Evolutionary conservation across 2,888 invertebrate genomes (phyloP).

Genomic region (Harpagoxenus sublaevis): DNA sequence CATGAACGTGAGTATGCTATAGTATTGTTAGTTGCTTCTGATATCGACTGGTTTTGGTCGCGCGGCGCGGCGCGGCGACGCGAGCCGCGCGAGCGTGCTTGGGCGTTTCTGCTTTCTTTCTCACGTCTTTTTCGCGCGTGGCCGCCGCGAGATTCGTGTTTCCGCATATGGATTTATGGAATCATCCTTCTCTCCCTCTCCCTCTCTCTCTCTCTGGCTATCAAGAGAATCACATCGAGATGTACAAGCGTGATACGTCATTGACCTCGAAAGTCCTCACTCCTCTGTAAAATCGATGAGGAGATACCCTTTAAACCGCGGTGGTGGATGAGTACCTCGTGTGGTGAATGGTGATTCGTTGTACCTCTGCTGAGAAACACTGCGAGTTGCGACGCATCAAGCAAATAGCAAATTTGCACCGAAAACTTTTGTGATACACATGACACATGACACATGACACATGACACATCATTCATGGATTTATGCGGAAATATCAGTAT

Average conservation of each 20-base stretch:
- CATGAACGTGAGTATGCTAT: conserved; percentile 78
- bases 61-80: conserved; percentile 7
- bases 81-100: conserved; percentile 49
- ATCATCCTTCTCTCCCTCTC: no score
- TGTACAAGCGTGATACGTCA: conserved; percentile 66
- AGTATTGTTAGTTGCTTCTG: conserved; percentile 29
- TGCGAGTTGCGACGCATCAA: neutral
- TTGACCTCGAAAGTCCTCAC: conserved; percentile 69
- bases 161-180: neutral
- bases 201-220: neutral
- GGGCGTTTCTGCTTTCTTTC: conserved; percentile 56
- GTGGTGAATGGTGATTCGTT: neutral
- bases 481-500: neutral
- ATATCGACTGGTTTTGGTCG: conserved; percentile 70
- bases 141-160: no score
- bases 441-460: no score
- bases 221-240: conserved; percentile 20
- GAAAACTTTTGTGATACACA: conserved; percentile 12
- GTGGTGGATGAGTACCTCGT: neutral
- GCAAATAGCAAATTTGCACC: conserved; percentile 55
- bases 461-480: neutral
- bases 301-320: conserved; percentile 59
- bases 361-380: neutral
- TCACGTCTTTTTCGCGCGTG: neutral
- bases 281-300: conserved; percentile 69